Percentiles rank a stretch among this genome's conserved stretches.
These are phyloP conservation scores for Penaeus chinensis DNA, from an alignment of 1,140 invertebrate species.

Conservation along the genomic window DNA sequence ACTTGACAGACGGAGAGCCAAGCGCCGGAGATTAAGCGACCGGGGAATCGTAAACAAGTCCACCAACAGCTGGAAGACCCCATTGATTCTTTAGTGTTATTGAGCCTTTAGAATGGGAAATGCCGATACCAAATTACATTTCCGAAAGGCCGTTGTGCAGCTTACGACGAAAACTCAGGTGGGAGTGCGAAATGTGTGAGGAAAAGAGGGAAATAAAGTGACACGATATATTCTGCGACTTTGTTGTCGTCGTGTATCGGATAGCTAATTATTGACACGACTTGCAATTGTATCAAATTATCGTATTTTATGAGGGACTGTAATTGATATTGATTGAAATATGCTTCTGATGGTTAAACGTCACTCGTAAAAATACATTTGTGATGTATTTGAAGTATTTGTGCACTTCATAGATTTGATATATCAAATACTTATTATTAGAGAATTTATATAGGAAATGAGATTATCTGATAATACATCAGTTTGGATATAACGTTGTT, in stretches of 20 bases:
- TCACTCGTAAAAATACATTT: too few species aligned
- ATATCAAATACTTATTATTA: too few species aligned
- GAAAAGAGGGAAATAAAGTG: too few species aligned
- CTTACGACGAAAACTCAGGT: slow-evolving; percentile 88
- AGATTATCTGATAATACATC: too few species aligned
- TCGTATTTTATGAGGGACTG: background rate
- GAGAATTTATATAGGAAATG: too few species aligned
- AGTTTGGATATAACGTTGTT: too few species aligned
- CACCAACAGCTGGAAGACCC: too few species aligned
- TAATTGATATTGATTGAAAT: background rate
- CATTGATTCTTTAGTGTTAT: background rate
- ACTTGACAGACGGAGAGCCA: too few species aligned
- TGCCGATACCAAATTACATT: slow-evolving; percentile 96
- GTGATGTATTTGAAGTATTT: too few species aligned
- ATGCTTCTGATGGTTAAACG: background rate
- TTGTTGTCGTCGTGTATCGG: slow-evolving; percentile 5
- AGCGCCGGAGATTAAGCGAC: too few species aligned
- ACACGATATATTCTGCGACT: slow-evolving; percentile 70
- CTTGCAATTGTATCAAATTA: background rate
- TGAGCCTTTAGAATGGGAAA: slow-evolving; percentile 84
- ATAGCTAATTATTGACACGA: background rate
- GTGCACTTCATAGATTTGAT: too few species aligned
- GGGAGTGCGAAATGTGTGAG: slow-evolving; percentile 67
- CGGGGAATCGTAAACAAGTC: too few species aligned
- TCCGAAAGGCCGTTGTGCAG: slow-evolving; percentile 96